Conservation (phyloP, 2,888 invertebrate genomes). For the Tenthredo scrophulariae region DNA sequence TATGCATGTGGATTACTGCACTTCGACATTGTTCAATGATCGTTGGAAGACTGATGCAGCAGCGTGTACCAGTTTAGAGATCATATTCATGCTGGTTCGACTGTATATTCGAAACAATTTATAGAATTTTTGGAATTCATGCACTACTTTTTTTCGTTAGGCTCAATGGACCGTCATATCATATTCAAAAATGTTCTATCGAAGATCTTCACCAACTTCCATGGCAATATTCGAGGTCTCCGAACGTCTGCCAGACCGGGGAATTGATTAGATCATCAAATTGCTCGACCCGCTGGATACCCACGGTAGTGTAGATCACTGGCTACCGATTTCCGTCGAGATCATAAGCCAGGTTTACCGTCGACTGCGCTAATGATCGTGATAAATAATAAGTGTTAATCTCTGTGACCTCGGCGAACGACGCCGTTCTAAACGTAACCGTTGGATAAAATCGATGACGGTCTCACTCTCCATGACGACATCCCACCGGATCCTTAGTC, state of each 20-base stretch:
- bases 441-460: constrained; percentile 55
- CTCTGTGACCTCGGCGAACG: constrained; percentile 61
- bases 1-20: not conserved
- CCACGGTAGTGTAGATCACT: not conserved
- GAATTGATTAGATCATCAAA: not conserved
- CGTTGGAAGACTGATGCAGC: not conserved
- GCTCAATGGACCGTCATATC: not conserved
- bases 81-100: not conserved
- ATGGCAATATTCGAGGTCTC: not conserved
- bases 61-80: not conserved
- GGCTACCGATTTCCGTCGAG: constrained; percentile 29
- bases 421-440: constrained; percentile 51
- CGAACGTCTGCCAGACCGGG: not conserved
- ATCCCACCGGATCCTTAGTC: constrained; percentile 56
- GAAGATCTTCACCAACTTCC: not conserved
- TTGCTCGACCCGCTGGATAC: not conserved
- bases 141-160: not conserved
- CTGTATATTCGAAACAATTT: not conserved
- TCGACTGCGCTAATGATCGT: constrained; percentile 68
- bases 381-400: constrained; percentile 70
- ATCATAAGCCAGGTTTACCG: constrained; percentile 45
- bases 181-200: not conserved
- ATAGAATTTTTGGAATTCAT: not conserved
- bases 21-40: not conserved
- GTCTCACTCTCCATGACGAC: constrained; percentile 64